Evolutionary conservation across 2,113 vertebrate species (phyloP).

Genomic region (Lynx canadensis): DNA sequence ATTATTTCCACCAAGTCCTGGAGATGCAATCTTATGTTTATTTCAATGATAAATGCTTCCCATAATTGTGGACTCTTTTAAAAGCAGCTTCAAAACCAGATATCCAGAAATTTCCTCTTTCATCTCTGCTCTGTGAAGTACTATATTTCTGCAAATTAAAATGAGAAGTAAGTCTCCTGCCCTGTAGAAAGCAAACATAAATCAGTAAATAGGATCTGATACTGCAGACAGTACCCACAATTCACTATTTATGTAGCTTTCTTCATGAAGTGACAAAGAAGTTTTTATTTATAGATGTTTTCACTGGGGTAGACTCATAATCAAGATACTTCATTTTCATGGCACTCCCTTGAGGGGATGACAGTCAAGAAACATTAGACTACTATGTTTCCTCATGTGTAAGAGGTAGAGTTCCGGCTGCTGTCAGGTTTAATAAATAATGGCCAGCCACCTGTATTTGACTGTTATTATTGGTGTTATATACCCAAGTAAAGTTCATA

Average conservation of each 20-base stretch:
- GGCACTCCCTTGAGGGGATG: neutral
- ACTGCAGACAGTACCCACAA: neutral
- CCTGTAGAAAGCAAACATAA: neutral
- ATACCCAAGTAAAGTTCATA: neutral
- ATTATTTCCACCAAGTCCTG: neutral
- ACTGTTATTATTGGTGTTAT: neutral
- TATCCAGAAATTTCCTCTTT: neutral
- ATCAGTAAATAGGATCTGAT: neutral
- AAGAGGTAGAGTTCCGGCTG: neutral
- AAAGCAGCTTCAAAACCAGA: conserved; percentile 5
- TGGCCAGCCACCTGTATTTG: neutral
- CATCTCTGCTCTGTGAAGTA: neutral
- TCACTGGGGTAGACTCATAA: neutral
- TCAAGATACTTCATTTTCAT: conserved; percentile 50
- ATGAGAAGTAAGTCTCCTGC: neutral
- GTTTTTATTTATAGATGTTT: conserved; percentile 4
- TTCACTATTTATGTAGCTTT: neutral
- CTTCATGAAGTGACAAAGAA: conserved; percentile 34
- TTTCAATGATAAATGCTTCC: neutral
- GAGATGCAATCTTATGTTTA: neutral
- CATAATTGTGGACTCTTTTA: neutral
- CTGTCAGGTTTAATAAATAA: conserved; percentile 5
- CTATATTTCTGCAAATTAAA: conserved; percentile 42
- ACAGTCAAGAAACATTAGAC: neutral
- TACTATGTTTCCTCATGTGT: neutral